phyloP scores from a whole-genome alignment of 2,888 invertebrate genomes.

The Agrotis segetum region DNA sequence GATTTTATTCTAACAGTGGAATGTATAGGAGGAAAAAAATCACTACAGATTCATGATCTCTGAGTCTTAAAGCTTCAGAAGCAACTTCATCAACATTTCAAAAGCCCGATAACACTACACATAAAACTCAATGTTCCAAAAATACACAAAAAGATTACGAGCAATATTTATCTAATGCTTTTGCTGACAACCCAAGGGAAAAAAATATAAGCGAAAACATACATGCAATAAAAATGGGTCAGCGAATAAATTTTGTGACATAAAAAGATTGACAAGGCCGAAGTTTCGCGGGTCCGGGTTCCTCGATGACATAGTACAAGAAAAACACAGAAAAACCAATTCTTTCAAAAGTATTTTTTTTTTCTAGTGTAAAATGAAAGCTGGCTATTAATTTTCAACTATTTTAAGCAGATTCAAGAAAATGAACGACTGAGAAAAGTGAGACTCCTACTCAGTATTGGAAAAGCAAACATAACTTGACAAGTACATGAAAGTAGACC shows the following conservation, averaged over 20 bases:
- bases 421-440: no score
- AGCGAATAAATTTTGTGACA: constrained; percentile 65
- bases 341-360: no score
- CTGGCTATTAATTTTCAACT: no score
- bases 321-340: constrained; percentile 12
- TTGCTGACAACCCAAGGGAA: constrained; percentile 22
- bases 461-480: no score
- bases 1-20: no score
- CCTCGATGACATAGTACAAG: not conserved
- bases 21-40: no score
- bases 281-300: constrained; percentile 63
- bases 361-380: no score
- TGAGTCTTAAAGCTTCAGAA: not conserved
- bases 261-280: constrained; percentile 73
- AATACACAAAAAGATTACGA: not conserved
- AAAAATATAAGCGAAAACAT: constrained; percentile 39
- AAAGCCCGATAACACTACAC: not conserved
- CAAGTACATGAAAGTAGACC: no score
- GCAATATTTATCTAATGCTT: constrained; percentile 22
- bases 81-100: not conserved
- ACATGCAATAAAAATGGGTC: constrained; percentile 59
- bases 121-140: not conserved
- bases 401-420: no score
- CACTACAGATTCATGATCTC: not conserved
- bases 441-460: no score